A percentile compares a stretch with the other conserved stretches of the same genome.
Evolutionary conservation across 1,140 invertebrate genomes (phyloP).

Genomic region (Conus ventricosus): DNA sequence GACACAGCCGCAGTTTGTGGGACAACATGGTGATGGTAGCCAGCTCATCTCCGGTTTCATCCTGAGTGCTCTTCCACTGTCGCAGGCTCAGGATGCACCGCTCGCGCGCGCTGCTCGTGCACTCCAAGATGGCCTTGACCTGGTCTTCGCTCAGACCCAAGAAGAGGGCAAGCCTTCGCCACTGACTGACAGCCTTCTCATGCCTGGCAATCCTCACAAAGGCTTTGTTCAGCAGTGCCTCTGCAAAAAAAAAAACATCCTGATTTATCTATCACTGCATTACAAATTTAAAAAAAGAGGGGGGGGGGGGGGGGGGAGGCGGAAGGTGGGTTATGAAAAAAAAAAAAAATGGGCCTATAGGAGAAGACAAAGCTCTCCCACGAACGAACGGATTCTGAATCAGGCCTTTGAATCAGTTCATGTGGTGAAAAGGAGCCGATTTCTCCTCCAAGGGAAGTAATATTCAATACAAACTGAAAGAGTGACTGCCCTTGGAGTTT

Average conservation of each 20-base stretch:
- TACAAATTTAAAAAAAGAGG: background rate
- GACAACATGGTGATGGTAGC: slow-evolving; percentile 47
- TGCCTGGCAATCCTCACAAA: slow-evolving; percentile 59
- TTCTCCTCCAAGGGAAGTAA: no score
- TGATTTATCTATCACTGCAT: background rate
- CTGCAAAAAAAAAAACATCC: slow-evolving; percentile 40
- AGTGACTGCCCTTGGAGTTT: no score
- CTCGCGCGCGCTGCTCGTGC: slow-evolving; percentile 47
- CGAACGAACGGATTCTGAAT: no score
- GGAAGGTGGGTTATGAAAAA: no score
- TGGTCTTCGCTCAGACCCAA: slow-evolving; percentile 51
- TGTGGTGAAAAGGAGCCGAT: no score
- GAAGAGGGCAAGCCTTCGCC: slow-evolving; percentile 47
- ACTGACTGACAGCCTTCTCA: slow-evolving; percentile 45
- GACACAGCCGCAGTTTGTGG: slow-evolving; percentile 46
- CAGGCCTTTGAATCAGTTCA: no score
- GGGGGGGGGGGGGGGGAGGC: background rate
- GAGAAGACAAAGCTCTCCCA: no score
- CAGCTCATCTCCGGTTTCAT: slow-evolving; percentile 31
- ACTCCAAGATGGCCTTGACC: slow-evolving; percentile 50
- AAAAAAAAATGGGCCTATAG: no score
- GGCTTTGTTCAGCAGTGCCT: slow-evolving; percentile 48
- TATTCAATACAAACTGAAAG: no score
- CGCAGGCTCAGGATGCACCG: slow-evolving; percentile 31
- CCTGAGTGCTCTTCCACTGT: slow-evolving; percentile 37